Conservation (phyloP, 2,888 invertebrate genomes). For the Autographa pulchrina region DNA sequence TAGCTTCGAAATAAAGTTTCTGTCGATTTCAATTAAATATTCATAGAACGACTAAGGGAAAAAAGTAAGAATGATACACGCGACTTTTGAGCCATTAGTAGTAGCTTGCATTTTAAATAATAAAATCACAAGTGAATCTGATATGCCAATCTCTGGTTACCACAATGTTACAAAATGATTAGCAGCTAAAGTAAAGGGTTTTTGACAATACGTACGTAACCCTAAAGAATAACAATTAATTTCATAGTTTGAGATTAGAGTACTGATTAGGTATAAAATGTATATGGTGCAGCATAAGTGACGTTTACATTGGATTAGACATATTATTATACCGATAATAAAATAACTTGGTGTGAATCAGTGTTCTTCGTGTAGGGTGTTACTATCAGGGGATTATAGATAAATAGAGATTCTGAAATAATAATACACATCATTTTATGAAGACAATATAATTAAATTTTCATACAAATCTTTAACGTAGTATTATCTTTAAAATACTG, state of each 20-base stretch:
- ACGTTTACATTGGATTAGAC: neutral
- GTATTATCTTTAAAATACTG: conserved; percentile 94
- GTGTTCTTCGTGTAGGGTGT: neutral
- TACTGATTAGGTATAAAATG: neutral
- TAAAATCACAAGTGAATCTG: too few relatives aligned
- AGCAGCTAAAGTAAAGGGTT: neutral
- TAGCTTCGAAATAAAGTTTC: too few relatives aligned
- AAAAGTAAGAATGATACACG: too few relatives aligned
- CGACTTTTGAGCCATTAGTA: too few relatives aligned
- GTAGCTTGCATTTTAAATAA: too few relatives aligned
- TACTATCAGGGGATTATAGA: conserved; percentile 19
- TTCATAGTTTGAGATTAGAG: neutral
- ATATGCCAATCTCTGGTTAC: too few relatives aligned
- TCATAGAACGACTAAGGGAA: too few relatives aligned
- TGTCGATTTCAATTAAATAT: too few relatives aligned
- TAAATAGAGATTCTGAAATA: conserved; percentile 60
- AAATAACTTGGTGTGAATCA: neutral
- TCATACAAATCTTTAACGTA: conserved; percentile 95
- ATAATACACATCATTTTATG: conserved; percentile 81
- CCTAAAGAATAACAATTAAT: neutral
- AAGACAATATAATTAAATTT: conserved; percentile 91
- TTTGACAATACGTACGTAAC: neutral
- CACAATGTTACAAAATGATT: neutral
- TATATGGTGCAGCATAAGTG: neutral
- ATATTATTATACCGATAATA: neutral